Base-by-base conservation (phyloP, 2,113 vertebrate species). In the Aptenodytes patagonicus region DNA sequence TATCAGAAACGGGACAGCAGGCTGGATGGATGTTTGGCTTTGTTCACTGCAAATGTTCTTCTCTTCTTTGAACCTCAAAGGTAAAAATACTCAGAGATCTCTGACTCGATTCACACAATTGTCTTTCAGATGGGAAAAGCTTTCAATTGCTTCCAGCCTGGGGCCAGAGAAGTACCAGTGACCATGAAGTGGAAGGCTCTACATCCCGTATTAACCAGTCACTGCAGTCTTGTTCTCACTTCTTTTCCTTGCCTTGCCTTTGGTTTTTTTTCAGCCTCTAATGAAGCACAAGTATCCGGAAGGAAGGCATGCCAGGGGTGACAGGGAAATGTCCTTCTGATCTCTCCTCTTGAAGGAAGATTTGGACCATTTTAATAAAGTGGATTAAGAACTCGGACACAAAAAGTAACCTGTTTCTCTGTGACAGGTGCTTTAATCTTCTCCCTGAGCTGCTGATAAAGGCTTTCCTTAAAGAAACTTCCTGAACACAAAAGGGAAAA, bases 361-460 rank as follows among this genome's bases (percentile, higher is more conserved):
- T 97, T 96, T 93, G 93, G 97, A 98, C 97, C 97, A 97, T 98
- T 98, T 97, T 97, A 98, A 97, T 97, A 97, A 97, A 97, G 96
- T 97, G 96, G 95, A 98, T 98, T 98, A 98, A 97, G 95, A 97
- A 95, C 92, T 87, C 9, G 90, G 94, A 94, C 97, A 98, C 95
- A 98, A 97, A 95, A 98, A 96, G 95, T 97, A 96, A 96, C 97
- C 97, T 97, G 97, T 96, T 98, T 97, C 96, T 95, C 36, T 25
- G 92, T 92, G 75, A 87, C 29, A 29, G 92, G 91, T 69, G 79
- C 95, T 97, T 97, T 98, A 97, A 98, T 98, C 98, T 98, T 98
- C 93, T 95, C 93, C 90, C 96, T 75, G 78, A 87, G 93, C 95
- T 95, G 89, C 96, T 96, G 91, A 97, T 95, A 96, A 96, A 96